A percentile compares a stretch with the other conserved stretches of the same genome.
Conservation (phyloP, 2,113 vertebrate genomes). For the Salminus brasiliensis region DNA sequence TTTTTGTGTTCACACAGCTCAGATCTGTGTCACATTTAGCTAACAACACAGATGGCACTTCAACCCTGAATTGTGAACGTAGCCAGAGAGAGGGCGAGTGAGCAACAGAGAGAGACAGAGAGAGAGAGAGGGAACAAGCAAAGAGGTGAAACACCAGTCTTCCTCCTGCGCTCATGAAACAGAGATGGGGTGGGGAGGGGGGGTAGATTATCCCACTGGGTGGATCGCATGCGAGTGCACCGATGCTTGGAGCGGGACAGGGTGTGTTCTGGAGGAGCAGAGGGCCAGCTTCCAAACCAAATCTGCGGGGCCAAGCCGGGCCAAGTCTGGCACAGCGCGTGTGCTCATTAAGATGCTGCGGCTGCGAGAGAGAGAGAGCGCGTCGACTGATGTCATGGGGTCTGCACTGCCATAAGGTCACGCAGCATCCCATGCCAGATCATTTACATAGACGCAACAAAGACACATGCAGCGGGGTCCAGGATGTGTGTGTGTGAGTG, state of each 20-base stretch:
- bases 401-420: constrained; percentile 55
- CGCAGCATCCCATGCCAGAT: constrained; percentile 37
- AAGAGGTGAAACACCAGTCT: constrained; percentile 1
- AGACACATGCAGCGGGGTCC: constrained; percentile 19
- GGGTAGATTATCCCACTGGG: constrained; percentile 40
- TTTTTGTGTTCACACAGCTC: neutral
- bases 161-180: constrained; percentile 16
- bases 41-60: neutral
- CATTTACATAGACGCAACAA: constrained; percentile 53
- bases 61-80: neutral
- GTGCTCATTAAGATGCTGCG: constrained; percentile 50
- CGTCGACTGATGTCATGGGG: constrained; percentile 46
- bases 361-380: constrained; percentile 38
- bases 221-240: constrained; percentile 23
- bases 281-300: constrained; percentile 40
- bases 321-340: constrained; percentile 64
- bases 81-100: neutral
- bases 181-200: constrained; percentile 8
- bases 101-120: no score
- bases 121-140: neutral
- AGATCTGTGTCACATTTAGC: neutral
- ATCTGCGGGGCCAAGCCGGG: constrained; percentile 55
- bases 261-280: constrained; percentile 29
- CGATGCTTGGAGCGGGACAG: constrained; percentile 1
- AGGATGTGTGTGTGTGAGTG: constrained; percentile 30